Evolutionary conservation across 2,888 invertebrate species (phyloP), one percentile per base, ranked within the genome.

Genomic region (Campoplex capitator): DNA sequence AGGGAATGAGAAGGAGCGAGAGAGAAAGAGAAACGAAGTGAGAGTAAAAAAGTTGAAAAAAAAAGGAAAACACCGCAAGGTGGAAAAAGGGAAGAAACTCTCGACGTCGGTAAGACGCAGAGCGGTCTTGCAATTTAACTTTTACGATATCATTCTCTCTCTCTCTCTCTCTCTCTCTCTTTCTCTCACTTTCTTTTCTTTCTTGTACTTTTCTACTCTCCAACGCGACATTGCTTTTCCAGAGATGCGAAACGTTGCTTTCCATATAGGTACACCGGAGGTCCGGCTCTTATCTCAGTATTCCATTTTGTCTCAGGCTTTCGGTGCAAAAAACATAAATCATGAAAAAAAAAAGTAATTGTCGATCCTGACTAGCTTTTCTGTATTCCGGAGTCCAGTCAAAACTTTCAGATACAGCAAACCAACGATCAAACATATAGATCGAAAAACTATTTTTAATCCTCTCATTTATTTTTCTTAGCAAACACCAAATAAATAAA

Each of bases 61-160:
- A 45, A 67, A 77, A 85, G 79, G 87, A 88, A 86, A 87, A 84
- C 13, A 58, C 1, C 11, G 83, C 84, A 28, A 32, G 32, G 45
- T 32, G 76, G 67, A 68, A 82, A 48, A 70, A 70, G 68, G 48
- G 75, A 83, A 70, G 76, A 75, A 68, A 70, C 3, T 35, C 76
- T 58, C 70, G 62, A 32, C 6, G 45, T 51, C 45, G 76, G 70
- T 70, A 76, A 83, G 48, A 76, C 68, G 84, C 42, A 73, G 68
- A 83, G 77, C 84, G 85, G 80, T 79, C 84, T 86, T 80, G 84
- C 85, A 88, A 88, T 86, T 77, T 85, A 85, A 85, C 83, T 84
- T 86, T 86, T 80, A 81, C 81, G 85, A 82, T 82, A 74, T 70
- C 82, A 75, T 51, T 81, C 83, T 51, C 76, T 77, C 71, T 84